Evolutionary conservation across 2,888 invertebrate genomes (phyloP).

Genomic region (Lottia scabra): DNA sequence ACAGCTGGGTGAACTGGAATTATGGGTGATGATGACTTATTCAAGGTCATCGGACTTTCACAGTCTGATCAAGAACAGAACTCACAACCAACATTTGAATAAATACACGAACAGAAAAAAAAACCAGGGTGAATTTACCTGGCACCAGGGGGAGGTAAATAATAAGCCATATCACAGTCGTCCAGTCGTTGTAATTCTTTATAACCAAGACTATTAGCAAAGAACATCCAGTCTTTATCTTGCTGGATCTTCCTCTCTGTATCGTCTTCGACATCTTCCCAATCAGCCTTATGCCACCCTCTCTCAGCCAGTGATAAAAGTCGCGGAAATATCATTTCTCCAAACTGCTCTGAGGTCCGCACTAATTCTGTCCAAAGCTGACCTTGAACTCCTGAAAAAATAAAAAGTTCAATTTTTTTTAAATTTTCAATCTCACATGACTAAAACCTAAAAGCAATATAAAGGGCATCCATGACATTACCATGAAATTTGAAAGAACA

Average conservation of each 20-base stretch:
- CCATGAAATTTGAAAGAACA: too few relatives aligned
- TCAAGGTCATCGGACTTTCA: too few relatives aligned
- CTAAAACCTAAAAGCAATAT: too few relatives aligned
- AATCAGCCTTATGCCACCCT: slow-evolving; percentile 62
- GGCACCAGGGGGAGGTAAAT: slow-evolving; percentile 64
- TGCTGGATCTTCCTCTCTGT: slow-evolving; percentile 26
- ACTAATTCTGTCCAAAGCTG: slow-evolving; percentile 64
- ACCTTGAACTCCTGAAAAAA: slow-evolving; percentile 60
- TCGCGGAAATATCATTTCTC: slow-evolving; percentile 57
- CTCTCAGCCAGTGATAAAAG: slow-evolving; percentile 64
- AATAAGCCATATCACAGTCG: slow-evolving; percentile 49
- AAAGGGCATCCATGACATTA: too few relatives aligned
- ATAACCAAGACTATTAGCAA: slow-evolving; percentile 57
- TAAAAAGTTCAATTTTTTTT: not conserved
- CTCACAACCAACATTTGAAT: too few relatives aligned
- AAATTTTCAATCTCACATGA: not conserved
- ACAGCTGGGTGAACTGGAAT: too few relatives aligned
- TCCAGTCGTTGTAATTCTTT: slow-evolving; percentile 60
- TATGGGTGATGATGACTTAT: too few relatives aligned
- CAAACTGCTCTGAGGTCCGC: slow-evolving; percentile 52
- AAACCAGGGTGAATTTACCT: slow-evolving; percentile 36
- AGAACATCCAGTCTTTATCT: slow-evolving; percentile 54
- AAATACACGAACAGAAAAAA: too few relatives aligned
- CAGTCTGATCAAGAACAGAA: too few relatives aligned
- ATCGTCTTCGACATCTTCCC: slow-evolving; percentile 48